Conservation (phyloP, 1,140 invertebrate species). For the Reticulitermes speratus region DNA sequence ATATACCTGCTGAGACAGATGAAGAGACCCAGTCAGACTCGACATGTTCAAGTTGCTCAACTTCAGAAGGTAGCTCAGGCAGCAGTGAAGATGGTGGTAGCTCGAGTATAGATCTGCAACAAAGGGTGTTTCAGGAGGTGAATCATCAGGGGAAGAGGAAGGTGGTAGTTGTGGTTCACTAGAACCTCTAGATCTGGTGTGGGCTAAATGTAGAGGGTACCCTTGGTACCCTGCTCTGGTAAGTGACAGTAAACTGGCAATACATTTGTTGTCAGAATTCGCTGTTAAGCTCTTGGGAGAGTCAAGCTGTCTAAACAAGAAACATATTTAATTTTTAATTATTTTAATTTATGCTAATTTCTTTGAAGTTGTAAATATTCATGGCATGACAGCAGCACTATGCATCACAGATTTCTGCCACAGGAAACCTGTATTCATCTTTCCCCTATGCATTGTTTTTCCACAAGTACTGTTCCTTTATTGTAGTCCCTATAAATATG, state of each 20-base stretch:
- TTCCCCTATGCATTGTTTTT: too few species aligned
- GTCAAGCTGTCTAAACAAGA: neutral
- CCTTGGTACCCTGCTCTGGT: conserved; percentile 94
- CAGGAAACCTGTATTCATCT: too few species aligned
- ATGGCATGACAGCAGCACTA: too few species aligned
- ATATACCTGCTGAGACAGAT: conserved; percentile 42
- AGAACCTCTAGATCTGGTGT: conserved; percentile 87
- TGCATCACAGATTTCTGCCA: too few species aligned
- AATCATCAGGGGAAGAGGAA: conserved; percentile 29
- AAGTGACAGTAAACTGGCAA: conserved; percentile 38
- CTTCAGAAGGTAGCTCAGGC: conserved; percentile 30
- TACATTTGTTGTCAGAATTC: neutral
- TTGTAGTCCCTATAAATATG: too few species aligned
- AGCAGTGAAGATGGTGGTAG: conserved; percentile 30
- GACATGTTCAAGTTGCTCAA: conserved; percentile 36
- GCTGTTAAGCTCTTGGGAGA: too few species aligned
- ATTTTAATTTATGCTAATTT: conserved; percentile 19
- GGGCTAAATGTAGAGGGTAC: conserved; percentile 95
- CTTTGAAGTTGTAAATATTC: too few species aligned
- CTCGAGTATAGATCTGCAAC: conserved; percentile 29
- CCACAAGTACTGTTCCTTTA: too few species aligned
- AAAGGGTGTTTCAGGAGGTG: conserved; percentile 21
- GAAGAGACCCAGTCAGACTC: conserved; percentile 43
- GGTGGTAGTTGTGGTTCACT: conserved; percentile 43
- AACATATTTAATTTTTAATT: conserved; percentile 18